Evolutionary conservation across 2,797 vertebrate species (phyloP).

Genomic region (Spinibarbus caldwelli): DNA sequence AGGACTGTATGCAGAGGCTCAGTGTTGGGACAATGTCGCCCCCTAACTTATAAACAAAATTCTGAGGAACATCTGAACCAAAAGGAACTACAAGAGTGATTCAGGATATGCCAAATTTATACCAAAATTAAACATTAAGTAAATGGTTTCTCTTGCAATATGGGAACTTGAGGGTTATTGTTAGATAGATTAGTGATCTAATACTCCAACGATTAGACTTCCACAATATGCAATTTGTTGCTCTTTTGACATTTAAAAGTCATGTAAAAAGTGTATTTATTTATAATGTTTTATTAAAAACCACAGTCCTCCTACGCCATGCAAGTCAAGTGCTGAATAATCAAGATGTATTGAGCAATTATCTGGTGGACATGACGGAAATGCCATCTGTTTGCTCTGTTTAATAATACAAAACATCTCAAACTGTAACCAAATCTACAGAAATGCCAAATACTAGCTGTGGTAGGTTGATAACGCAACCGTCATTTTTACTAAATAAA

Average conservation of each 20-base stretch:
- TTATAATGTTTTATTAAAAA: conserved; percentile 2
- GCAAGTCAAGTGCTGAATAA: background rate
- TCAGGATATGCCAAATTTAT: no score
- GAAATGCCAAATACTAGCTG: background rate
- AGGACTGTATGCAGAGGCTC: background rate
- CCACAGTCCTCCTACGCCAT: background rate
- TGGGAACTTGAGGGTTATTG: background rate
- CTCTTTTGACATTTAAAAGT: background rate
- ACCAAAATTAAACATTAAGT: background rate
- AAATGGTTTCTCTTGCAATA: background rate
- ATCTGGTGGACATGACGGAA: background rate
- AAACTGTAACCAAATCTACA: background rate
- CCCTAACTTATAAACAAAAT: background rate
- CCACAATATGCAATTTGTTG: background rate
- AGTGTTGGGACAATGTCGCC: background rate
- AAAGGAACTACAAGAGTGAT: background rate
- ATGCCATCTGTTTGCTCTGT: background rate
- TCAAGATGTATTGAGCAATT: background rate
- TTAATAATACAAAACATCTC: background rate
- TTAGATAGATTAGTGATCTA: background rate
- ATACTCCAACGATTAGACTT: background rate
- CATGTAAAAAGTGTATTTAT: background rate
- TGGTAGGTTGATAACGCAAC: background rate
- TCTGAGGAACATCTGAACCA: background rate
- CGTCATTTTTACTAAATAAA: no score